A percentile compares a stretch with the other conserved stretches of the same genome.
Conservation (phyloP, 37 sponge, comb jelly and placozoan genomes). For the Ianthella basta region DNA sequence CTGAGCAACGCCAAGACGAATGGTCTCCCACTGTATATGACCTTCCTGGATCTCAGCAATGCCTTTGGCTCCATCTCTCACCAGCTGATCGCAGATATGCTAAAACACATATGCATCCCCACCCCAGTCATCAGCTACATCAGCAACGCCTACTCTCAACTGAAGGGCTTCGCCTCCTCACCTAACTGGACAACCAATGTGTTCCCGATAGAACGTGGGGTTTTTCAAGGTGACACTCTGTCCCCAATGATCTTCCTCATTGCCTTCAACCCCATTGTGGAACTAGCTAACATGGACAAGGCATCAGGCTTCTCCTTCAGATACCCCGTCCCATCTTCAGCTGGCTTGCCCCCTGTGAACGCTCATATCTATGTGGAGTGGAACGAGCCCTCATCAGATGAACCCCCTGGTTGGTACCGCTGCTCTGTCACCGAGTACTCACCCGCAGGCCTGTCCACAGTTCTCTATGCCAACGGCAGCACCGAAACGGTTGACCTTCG, state of each 20-base stretch:
- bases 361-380: no score
- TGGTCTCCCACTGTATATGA: conserved; percentile 22
- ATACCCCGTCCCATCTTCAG: neutral
- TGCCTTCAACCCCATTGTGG: conserved; percentile 24
- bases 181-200: conserved; percentile 4
- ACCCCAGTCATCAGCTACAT: neutral
- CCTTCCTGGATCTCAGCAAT: conserved; percentile 49
- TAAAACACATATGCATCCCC: conserved; percentile 11
- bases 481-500: no score
- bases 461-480: neutral
- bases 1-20: conserved; percentile 35
- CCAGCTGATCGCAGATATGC: conserved; percentile 4
- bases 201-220: conserved; percentile 14
- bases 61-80: conserved; percentile 56
- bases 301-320: neutral
- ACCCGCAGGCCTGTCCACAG: neutral
- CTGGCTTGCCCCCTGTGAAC: neutral
- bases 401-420: no score
- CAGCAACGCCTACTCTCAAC: conserved; percentile 4
- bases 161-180: conserved; percentile 3
- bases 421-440: no score
- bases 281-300: neutral
- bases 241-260: conserved; percentile 33
- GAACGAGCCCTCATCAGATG: no score
- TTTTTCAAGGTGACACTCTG: conserved; percentile 38